Conservation (phyloP, 2,888 invertebrate genomes). For the Candidula unifasciata region DNA sequence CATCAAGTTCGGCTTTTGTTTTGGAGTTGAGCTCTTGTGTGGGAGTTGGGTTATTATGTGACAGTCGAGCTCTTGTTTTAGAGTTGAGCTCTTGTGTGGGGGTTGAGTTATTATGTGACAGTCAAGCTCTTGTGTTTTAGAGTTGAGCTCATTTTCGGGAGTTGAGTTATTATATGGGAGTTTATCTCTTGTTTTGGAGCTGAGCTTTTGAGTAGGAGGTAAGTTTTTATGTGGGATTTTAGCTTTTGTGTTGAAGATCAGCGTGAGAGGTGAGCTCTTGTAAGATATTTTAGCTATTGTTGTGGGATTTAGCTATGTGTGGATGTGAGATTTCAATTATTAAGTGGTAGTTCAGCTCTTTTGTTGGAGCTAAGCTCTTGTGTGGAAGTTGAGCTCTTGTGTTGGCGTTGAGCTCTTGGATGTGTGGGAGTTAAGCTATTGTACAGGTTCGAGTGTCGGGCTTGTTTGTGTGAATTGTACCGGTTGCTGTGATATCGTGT, state of each 20-base stretch:
- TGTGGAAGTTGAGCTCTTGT: not conserved
- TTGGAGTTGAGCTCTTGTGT: not conserved
- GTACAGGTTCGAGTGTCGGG: not conserved
- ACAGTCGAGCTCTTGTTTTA: no score
- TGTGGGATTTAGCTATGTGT: no score
- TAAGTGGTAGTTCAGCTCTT: no score
- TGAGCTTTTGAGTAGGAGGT: no score
- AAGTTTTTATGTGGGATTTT: no score
- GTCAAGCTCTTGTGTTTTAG: no score
- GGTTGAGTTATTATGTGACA: not conserved
- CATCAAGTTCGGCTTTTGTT: no score
- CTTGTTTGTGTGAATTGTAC: not conserved
- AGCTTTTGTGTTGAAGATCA: no score
- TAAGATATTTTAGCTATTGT: no score
- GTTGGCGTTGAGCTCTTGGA: not conserved
- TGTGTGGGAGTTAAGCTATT: not conserved
- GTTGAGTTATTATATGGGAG: not conserved
- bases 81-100: not conserved
- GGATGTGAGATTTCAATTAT: no score
- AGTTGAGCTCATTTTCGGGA: not conserved
- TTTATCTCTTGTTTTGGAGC: no score
- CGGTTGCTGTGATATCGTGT: slow-evolving; percentile 1
- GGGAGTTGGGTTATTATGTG: not conserved
- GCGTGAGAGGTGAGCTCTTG: no score
- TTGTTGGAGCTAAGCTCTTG: not conserved